These are phyloP conservation scores for Theonella swinhoei DNA, from an alignment of 37 sponge, comb jelly and placozoan species.

Conservation along the genomic window DNA sequence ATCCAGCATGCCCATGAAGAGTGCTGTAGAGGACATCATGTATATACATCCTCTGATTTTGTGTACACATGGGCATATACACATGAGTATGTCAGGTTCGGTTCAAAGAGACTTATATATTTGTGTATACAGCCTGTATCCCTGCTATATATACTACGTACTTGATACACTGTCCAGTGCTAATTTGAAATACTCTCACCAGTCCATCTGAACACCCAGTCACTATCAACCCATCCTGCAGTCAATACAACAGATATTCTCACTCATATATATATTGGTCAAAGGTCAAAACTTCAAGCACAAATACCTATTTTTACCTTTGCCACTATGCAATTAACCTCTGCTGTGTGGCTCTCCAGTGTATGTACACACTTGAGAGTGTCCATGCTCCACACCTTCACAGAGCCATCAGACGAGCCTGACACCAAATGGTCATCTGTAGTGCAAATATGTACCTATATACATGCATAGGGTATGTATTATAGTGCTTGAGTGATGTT, in stretches of 20 bases:
- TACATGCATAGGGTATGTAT: too few species aligned
- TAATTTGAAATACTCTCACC: conserved; percentile 64
- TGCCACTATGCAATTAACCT: conserved; percentile 64
- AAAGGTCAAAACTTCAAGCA: not conserved
- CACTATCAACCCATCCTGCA: conserved; percentile 60
- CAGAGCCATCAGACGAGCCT: conserved; percentile 72
- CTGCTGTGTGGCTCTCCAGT: conserved; percentile 77
- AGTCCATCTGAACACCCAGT: conserved; percentile 80
- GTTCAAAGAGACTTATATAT: too few species aligned
- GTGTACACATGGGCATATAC: too few species aligned
- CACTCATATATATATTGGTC: not conserved
- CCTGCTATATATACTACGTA: too few species aligned
- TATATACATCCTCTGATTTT: not conserved
- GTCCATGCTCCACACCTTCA: conserved; percentile 67
- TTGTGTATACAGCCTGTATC: too few species aligned
- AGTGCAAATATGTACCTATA: too few species aligned
- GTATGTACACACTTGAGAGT: conserved; percentile 45
- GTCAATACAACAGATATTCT: not conserved
- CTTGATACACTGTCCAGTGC: conserved; percentile 66
- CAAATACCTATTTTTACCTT: conserved; percentile 70
- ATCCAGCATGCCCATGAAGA: conserved; percentile 54
- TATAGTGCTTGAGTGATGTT: too few species aligned
- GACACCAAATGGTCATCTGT: conserved; percentile 64
- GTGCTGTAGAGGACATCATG: conserved; percentile 3
- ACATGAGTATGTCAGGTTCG: too few species aligned